Evolutionary conservation across 2,113 vertebrate genomes (phyloP).

Genomic region (Piprites chloris): DNA sequence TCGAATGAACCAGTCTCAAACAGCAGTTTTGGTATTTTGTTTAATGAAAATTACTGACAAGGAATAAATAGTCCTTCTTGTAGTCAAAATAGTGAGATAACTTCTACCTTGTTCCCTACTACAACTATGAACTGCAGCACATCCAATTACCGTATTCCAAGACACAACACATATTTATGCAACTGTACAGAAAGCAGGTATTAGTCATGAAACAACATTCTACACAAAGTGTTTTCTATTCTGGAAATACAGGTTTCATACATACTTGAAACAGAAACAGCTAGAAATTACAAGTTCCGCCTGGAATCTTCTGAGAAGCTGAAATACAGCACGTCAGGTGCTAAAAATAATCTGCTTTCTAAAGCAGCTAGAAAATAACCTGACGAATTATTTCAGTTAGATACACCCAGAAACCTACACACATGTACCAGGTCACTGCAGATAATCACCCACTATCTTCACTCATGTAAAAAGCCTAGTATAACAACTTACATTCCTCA

Average conservation of each 20-base stretch:
- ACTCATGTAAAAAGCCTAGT: background rate
- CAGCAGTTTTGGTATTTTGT: background rate
- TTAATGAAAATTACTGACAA: background rate
- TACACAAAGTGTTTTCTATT: background rate
- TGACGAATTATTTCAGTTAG: background rate
- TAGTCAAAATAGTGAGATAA: background rate
- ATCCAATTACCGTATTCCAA: background rate
- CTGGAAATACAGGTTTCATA: slow-evolving; percentile 34
- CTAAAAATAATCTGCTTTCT: background rate
- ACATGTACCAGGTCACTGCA: background rate
- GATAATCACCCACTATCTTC: background rate
- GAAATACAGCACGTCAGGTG: background rate
- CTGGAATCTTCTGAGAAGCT: background rate
- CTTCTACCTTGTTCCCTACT: background rate
- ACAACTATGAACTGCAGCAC: background rate
- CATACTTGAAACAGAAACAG: background rate
- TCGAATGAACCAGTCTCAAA: background rate
- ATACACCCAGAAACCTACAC: background rate
- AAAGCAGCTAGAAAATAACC: background rate
- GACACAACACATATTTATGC: background rate
- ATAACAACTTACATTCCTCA: background rate
- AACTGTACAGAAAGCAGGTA: background rate
- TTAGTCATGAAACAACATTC: background rate
- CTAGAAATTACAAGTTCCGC: background rate
- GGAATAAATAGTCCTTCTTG: background rate